Base-by-base conservation (phyloP, 2,113 vertebrate genomes). In the Speoplatyrhinus poulsoni region DNA sequence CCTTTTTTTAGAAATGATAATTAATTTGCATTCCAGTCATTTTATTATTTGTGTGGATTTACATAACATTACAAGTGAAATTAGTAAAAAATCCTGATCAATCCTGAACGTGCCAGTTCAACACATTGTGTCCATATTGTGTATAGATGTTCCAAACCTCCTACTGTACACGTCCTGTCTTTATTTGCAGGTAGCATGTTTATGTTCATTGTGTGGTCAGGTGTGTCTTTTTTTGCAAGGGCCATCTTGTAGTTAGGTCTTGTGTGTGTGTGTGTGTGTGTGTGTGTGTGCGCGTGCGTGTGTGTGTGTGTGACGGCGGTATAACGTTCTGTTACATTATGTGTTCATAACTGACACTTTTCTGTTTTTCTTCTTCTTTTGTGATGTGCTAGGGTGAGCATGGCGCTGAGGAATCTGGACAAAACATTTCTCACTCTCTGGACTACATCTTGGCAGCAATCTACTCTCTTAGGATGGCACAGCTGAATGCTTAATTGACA, bases 351-450 rank as follows among this genome's bases (percentile, higher is more conserved):
- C 60, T 68, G 59, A 81, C 69, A 17, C 7, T 48, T 62, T 62
- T n/a, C 0, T 56, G 17, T 4, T 9, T 59, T 62, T 41, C 12
- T 19, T 65, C 6, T 16, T 55, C 26, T 7, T 9, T 3, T 66
- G 48, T 70, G 26, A 12, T 52, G 6, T 82, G 48, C n/a, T 36
- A 90, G 86, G 80, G 66, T 58, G 59, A 80, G 78, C 62, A 72
- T 41, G 60, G 32, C 62, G 69, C 62, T 3, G 72, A 74, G n/a
- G 66, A 73, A 52, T 60, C 68, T 62, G 47, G 52, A 53, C 66
- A 46, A 76, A 70, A 26, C 47, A n/a, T n/a, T 41, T 65, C 3
- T 2, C 7, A 70, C 46, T 19, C 6, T 6, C 60, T 62, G 46
- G 60, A 19, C 53, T 48, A 52, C 74, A 17, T 49, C 19, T 47